Evolutionary conservation across 2,888 invertebrate genomes (phyloP), one percentile per base, ranked within the genome.

Genomic region (Zelleria hepariella): DNA sequence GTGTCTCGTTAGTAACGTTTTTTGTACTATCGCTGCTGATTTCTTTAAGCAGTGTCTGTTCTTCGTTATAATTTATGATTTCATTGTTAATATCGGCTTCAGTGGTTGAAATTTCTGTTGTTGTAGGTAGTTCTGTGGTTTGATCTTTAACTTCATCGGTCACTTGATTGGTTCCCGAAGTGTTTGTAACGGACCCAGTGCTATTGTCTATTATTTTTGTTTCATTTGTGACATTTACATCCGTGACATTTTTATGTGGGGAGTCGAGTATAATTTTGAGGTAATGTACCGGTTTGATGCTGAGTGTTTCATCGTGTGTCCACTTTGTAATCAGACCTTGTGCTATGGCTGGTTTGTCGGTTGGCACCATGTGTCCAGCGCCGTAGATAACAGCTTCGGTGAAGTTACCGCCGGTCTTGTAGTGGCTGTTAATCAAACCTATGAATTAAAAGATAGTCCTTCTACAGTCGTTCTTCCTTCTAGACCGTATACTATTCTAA

Each of bases 301-400:
- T 42, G 1, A 42, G 32, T 0, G 75, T 67, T 2, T 61, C 56
- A 26, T 60, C 63, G 62, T 72, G 76, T 1, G 91, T 90, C 82
- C 92, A 93, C 60, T 84, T 82, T n/a, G 87, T 74, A 52, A 93
- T 84, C 64, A 93, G 73, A 60, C 86, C 83, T 58, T 86, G 86
- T 0, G 86, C 78, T 54, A 89, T 86, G 27, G 78, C 85, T 0
- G 92, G 92, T 62, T 89, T 83, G 75, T 93, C 92, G 21, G 86
- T 62, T 0, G 93, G 91, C 1, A 90, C 91, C 90, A 93, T 91
- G 74, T 93, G 93, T 0, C 93, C 93, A 0, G 93, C 91, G 58
- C 91, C 90, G 6, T 92, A 80, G 5, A 93, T 74, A 55, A 92
- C 72, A 10, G 90, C 86, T 68, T 92, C 91, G 0, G 89, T 90